Conservation (phyloP, 2,888 invertebrate species). For the Philhelius pedissequus region DNA sequence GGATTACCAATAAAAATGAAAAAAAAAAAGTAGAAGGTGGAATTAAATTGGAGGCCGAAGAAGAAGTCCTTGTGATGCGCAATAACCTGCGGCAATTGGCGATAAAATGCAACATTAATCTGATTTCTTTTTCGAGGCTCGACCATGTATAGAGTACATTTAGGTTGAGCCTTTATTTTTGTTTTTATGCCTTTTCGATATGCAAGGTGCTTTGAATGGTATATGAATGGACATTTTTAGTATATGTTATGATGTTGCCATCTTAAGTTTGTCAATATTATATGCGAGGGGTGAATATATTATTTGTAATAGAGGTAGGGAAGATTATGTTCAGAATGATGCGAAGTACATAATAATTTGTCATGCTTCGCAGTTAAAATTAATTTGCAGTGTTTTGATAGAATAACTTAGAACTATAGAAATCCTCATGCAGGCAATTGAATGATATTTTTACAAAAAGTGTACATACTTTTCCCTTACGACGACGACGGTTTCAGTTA, state of each 20-base stretch:
- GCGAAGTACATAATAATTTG: background rate
- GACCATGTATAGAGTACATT: background rate
- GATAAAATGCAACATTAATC: slow-evolving; percentile 78
- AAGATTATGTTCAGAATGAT: background rate
- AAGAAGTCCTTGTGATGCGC: slow-evolving; percentile 39
- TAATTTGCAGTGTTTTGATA: background rate
- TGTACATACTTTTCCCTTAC: too few species aligned
- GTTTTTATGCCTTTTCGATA: slow-evolving; percentile 58
- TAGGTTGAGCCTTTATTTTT: slow-evolving; percentile 43
- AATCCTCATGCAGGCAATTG: background rate
- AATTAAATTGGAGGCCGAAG: slow-evolving; percentile 64
- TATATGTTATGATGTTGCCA: slow-evolving; percentile 57
- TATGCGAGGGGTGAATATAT: background rate
- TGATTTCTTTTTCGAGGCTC: slow-evolving; percentile 61
- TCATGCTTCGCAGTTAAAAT: background rate
- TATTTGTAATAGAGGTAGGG: background rate
- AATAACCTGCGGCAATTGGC: slow-evolving; percentile 69
- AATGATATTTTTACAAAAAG: too few species aligned
- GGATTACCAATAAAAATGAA: slow-evolving; percentile 78
- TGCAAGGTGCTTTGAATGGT: slow-evolving; percentile 61
- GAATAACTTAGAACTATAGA: background rate
- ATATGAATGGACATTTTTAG: slow-evolving; percentile 59
- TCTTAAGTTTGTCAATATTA: slow-evolving; percentile 1
- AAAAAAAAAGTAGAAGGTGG: slow-evolving; percentile 63
- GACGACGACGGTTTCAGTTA: too few species aligned